phyloP scores from a whole-genome alignment of 2,113 vertebrate genomes.

The Bambusicola thoracicus region DNA sequence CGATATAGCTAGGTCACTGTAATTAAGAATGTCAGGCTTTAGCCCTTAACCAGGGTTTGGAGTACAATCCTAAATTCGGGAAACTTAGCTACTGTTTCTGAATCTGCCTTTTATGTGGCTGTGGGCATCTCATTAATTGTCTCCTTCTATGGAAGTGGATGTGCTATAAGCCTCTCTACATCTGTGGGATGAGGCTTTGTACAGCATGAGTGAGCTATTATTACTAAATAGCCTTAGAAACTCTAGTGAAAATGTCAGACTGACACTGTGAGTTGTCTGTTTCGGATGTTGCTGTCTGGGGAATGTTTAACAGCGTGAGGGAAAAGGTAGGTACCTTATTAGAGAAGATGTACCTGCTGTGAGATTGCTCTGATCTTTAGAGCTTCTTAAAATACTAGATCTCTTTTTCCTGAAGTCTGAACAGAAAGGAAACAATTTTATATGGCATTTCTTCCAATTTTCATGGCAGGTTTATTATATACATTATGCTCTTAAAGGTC shows the following conservation, averaged over 20 bases:
- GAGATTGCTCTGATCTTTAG: background rate
- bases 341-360: background rate
- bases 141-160: background rate
- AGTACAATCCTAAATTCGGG: background rate
- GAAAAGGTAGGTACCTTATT: constrained; percentile 12
- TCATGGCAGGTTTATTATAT: background rate
- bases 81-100: background rate
- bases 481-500: background rate
- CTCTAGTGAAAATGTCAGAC: background rate
- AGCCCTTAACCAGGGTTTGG: background rate
- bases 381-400: background rate
- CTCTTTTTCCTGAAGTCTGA: background rate
- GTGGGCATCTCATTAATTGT: background rate
- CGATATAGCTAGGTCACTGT: background rate
- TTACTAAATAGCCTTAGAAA: background rate
- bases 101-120: background rate
- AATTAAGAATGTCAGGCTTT: background rate
- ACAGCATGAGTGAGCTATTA: background rate
- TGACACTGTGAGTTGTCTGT: background rate
- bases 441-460: background rate
- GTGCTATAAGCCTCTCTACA: background rate
- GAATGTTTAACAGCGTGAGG: background rate
- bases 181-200: background rate
- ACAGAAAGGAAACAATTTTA: background rate
- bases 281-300: constrained; percentile 5